phyloP scores from a whole-genome alignment of 2,797 vertebrate species.

The Karalla daura region DNA sequence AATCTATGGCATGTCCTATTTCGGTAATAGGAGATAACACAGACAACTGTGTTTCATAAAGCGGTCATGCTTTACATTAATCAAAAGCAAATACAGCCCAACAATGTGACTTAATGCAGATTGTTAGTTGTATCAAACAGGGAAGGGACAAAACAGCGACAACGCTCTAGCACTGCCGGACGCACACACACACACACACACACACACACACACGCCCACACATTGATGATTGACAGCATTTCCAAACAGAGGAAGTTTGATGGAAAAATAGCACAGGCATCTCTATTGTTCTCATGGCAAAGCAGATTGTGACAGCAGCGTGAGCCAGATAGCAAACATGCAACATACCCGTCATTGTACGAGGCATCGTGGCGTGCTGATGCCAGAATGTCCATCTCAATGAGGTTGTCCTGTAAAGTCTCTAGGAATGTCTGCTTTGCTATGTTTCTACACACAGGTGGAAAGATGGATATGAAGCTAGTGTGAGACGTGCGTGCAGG shows the following conservation, averaged over 20 bases:
- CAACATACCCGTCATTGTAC: slow-evolving; percentile 97
- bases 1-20: slow-evolving; percentile 44
- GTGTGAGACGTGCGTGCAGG: slow-evolving; percentile 92
- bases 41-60: slow-evolving; percentile 37
- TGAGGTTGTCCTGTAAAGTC: slow-evolving; percentile 99
- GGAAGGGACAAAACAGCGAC: slow-evolving; percentile 43
- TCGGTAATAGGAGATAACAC: slow-evolving; percentile 23
- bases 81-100: slow-evolving; percentile 50
- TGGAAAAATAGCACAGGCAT: slow-evolving; percentile 52
- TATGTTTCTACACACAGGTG: slow-evolving; percentile 99
- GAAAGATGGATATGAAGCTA: slow-evolving; percentile 91
- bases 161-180: slow-evolving; percentile 33
- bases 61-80: slow-evolving; percentile 55
- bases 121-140: slow-evolving; percentile 60
- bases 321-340: slow-evolving; percentile 75
- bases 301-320: slow-evolving; percentile 67
- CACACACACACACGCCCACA: no score
- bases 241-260: slow-evolving; percentile 59
- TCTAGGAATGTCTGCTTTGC: slow-evolving; percentile 99
- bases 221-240: slow-evolving; percentile 56
- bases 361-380: slow-evolving; percentile 93
- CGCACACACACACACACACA: no score
- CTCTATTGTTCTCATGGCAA: slow-evolving; percentile 73
- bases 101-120: slow-evolving; percentile 63
- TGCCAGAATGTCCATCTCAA: slow-evolving; percentile 99